A percentile compares a stretch with the other conserved stretches of the same genome.
Evolutionary conservation across 2,113 vertebrate species (phyloP).

Genomic region (Pristiophorus japonicus): DNA sequence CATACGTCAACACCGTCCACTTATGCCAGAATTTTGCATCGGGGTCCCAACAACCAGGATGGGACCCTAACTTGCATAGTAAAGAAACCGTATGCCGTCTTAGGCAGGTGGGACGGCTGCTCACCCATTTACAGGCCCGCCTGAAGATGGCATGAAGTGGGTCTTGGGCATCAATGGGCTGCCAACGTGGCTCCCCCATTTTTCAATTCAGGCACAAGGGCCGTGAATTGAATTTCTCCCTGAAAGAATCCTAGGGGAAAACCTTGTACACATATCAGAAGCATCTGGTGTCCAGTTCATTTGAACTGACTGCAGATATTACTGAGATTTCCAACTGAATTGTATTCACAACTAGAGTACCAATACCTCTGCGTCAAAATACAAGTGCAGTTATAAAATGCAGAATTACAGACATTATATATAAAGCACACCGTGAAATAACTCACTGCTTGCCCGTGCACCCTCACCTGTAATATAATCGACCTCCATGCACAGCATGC

Average conservation of each 20-base stretch:
- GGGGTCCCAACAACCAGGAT: not conserved
- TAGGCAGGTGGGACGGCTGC: not conserved
- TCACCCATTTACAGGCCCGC: not conserved
- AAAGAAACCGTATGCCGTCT: not conserved
- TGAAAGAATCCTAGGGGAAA: not conserved
- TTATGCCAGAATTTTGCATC: no score
- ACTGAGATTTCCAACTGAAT: not conserved
- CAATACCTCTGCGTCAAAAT: not conserved
- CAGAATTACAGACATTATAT: not conserved
- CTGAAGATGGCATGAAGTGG: no score
- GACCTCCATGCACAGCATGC: not conserved
- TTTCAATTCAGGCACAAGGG: not conserved
- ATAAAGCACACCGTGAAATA: not conserved
- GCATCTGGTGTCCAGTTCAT: not conserved
- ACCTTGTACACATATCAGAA: not conserved
- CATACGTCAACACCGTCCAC: no score
- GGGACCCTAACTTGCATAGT: not conserved
- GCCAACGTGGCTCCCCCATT: not conserved
- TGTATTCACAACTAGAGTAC: not conserved
- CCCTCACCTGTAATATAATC: not conserved
- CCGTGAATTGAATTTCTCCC: not conserved
- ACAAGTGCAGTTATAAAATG: not conserved
- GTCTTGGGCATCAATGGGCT: not conserved
- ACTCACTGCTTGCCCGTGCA: no score
- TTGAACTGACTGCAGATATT: not conserved